Conservation (phyloP, 2,113 vertebrate species). For the Grus americana region DNA sequence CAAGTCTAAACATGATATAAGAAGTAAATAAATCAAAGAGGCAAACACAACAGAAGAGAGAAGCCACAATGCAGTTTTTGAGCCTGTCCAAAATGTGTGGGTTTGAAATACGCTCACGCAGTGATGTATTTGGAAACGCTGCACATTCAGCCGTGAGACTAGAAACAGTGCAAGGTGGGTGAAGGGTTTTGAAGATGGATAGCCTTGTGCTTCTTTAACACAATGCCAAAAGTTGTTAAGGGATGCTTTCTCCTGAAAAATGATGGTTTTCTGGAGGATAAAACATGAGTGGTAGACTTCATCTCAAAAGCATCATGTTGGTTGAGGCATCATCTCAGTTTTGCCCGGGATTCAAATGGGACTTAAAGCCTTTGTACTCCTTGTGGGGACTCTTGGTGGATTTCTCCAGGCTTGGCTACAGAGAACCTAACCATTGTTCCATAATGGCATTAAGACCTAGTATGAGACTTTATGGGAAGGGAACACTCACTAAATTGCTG, state of each 20-base stretch:
- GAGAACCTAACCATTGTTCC: neutral
- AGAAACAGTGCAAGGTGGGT: neutral
- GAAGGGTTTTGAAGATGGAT: neutral
- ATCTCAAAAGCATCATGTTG: neutral
- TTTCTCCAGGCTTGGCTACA: neutral
- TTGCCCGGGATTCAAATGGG: neutral
- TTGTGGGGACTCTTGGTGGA: neutral
- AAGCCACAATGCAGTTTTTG: neutral
- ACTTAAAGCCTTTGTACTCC: neutral
- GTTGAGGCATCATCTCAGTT: neutral
- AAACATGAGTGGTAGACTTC: neutral
- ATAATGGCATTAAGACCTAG: neutral
- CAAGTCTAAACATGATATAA: constrained; percentile 5
- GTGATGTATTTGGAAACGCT: neutral
- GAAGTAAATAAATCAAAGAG: constrained; percentile 5
- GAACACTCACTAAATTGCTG: neutral
- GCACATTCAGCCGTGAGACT: neutral
- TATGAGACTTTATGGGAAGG: neutral
- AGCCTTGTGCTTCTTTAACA: neutral
- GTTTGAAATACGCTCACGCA: neutral
- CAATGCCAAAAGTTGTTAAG: neutral
- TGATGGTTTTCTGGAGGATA: neutral
- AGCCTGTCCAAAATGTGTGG: neutral
- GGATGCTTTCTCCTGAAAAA: neutral
- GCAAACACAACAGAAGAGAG: neutral